Percentiles rank a stretch among this genome's conserved stretches.
Conservation (phyloP, 2,888 invertebrate species). For the Harpalus rufipes region DNA sequence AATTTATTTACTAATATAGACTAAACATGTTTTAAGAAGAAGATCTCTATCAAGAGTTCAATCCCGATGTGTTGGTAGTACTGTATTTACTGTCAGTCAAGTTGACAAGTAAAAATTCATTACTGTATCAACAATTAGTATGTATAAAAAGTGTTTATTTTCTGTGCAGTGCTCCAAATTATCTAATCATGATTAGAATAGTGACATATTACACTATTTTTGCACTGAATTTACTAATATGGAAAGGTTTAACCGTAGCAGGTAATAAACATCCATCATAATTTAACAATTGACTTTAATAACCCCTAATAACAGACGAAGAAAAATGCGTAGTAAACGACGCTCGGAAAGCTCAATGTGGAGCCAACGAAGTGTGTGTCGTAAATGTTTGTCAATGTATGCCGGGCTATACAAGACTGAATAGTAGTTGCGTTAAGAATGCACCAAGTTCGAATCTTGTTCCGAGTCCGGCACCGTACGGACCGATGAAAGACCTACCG, state of each 20-base stretch:
- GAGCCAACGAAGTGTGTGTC: slow-evolving; percentile 72
- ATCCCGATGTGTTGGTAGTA: slow-evolving; percentile 13
- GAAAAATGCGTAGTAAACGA: slow-evolving; percentile 68
- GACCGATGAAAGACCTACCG: slow-evolving; percentile 71
- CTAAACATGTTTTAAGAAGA: neutral
- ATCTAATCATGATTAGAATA: slow-evolving; percentile 59
- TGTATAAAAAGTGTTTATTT: slow-evolving; percentile 61
- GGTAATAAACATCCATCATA: slow-evolving; percentile 45
- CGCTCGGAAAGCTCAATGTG: slow-evolving; percentile 71
- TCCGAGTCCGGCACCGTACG: slow-evolving; percentile 71
- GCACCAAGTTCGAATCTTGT: slow-evolving; percentile 67
- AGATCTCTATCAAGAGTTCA: neutral
- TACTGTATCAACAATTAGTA: slow-evolving; percentile 58
- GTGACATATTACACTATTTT: slow-evolving; percentile 57
- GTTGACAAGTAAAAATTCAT: slow-evolving; percentile 59
- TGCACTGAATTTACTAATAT: slow-evolving; percentile 49
- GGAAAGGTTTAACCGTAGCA: slow-evolving; percentile 53
- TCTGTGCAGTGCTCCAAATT: slow-evolving; percentile 59
- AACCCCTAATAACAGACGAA: slow-evolving; percentile 65
- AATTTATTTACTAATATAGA: neutral
- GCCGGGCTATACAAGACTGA: slow-evolving; percentile 71
- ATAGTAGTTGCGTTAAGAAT: slow-evolving; percentile 70
- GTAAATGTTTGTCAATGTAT: slow-evolving; percentile 72
- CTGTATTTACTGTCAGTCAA: slow-evolving; percentile 1
- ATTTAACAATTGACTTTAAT: slow-evolving; percentile 47